phyloP scores from a whole-genome alignment of 64 coral and sea anemone species.

The Montipora efflorescens region DNA sequence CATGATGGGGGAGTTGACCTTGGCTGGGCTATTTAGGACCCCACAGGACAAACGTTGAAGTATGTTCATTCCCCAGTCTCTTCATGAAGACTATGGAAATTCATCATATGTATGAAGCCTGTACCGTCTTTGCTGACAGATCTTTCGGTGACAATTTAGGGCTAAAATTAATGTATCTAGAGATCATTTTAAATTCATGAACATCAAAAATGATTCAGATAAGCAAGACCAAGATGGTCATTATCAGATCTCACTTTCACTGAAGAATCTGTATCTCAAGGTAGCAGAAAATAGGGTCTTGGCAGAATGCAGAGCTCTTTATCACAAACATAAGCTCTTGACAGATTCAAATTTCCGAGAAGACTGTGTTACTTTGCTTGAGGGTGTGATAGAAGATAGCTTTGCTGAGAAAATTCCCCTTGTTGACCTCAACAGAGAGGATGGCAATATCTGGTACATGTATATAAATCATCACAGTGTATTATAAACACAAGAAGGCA shows the following conservation, averaged over 20 bases:
- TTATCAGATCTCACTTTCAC: slow-evolving; percentile 20
- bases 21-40: not conserved
- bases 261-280: not conserved
- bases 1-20: too few relatives aligned
- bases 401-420: slow-evolving; percentile 5
- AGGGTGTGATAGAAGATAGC: not conserved
- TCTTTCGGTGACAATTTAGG: not conserved
- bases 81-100: not conserved
- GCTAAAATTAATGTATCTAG: not conserved
- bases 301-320: not conserved
- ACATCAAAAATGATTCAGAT: not conserved
- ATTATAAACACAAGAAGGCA: not conserved
- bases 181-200: not conserved
- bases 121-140: not conserved
- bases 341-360: not conserved
- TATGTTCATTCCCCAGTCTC: not conserved
- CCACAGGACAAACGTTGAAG: not conserved
- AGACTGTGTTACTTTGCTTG: not conserved
- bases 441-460: not conserved
- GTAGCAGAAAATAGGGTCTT: not conserved
- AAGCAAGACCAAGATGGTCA: slow-evolving; percentile 7
- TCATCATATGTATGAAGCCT: not conserved
- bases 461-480: slow-evolving; percentile 36
- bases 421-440: not conserved
- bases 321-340: not conserved